Evolutionary conservation across 2,888 invertebrate species (phyloP).

Genomic region (Hydraecia micacea): DNA sequence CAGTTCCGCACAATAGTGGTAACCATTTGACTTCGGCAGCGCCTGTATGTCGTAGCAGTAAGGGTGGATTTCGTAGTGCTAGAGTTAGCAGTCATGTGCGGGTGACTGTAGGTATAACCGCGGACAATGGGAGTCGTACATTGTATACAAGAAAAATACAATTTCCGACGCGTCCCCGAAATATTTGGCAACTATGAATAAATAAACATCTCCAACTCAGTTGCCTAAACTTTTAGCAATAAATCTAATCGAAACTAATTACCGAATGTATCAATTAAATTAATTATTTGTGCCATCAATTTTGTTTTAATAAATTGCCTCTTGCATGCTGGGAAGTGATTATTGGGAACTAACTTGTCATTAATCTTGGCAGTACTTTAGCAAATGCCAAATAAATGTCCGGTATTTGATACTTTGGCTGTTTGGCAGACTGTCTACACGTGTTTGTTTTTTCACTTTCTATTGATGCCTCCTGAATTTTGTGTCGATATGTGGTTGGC

Average conservation of each 20-base stretch:
- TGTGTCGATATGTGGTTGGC: not conserved
- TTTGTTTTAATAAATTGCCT: slow-evolving; percentile 42
- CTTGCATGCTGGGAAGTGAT: slow-evolving; percentile 32
- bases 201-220: slow-evolving; percentile 18
- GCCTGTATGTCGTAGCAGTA: not conserved
- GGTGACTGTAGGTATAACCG: not conserved
- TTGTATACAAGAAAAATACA: not conserved
- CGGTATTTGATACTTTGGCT: slow-evolving; percentile 4
- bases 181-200: slow-evolving; percentile 48
- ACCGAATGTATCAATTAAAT: slow-evolving; percentile 48
- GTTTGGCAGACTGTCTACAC: slow-evolving; percentile 27
- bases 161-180: slow-evolving; percentile 13
- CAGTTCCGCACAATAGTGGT: not conserved
- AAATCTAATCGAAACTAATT: slow-evolving; percentile 45
- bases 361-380: not conserved
- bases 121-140: not conserved
- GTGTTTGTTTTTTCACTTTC: not conserved
- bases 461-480: not conserved
- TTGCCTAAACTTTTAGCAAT: slow-evolving; percentile 20
- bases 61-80: not conserved
- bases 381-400: slow-evolving; percentile 36
- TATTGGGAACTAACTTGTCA: slow-evolving; percentile 32
- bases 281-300: slow-evolving; percentile 39
- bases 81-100: not conserved
- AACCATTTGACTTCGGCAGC: not conserved